phyloP scores from a whole-genome alignment of 2,797 vertebrate genomes.

The Trachops cirrhosus region DNA sequence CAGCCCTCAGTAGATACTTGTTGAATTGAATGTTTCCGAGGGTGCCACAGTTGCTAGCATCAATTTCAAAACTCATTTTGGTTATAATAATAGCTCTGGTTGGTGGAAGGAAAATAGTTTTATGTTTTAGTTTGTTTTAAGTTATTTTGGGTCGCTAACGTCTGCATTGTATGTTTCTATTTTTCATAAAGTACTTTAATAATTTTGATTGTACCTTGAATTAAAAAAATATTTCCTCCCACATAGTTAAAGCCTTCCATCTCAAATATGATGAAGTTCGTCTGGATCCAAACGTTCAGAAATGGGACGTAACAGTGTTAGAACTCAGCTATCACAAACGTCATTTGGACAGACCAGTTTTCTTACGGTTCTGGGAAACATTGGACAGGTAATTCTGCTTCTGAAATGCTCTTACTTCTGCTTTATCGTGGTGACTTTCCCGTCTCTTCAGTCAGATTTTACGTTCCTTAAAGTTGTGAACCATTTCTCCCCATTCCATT shows the following conservation, averaged over 20 bases:
- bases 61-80: background rate
- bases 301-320: slow-evolving; percentile 98
- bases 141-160: background rate
- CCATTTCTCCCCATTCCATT: background rate
- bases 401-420: background rate
- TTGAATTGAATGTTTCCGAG: slow-evolving; percentile 3
- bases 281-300: slow-evolving; percentile 96
- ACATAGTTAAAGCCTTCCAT: slow-evolving; percentile 97
- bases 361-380: slow-evolving; percentile 98
- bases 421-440: background rate
- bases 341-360: slow-evolving; percentile 96
- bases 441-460: background rate
- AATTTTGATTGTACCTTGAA: slow-evolving; percentile 20
- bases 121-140: background rate
- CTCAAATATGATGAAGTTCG: slow-evolving; percentile 98
- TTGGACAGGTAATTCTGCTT: slow-evolving; percentile 91
- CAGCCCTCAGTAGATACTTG: background rate
- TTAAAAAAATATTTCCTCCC: slow-evolving; percentile 43
- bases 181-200: background rate
- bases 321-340: slow-evolving; percentile 98
- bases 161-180: slow-evolving; percentile 17
- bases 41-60: background rate
- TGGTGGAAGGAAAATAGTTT: slow-evolving; percentile 18
- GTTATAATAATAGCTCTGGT: background rate
- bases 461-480: background rate